Conservation (phyloP, 2,113 vertebrate species). For the Pao palembangensis region DNA sequence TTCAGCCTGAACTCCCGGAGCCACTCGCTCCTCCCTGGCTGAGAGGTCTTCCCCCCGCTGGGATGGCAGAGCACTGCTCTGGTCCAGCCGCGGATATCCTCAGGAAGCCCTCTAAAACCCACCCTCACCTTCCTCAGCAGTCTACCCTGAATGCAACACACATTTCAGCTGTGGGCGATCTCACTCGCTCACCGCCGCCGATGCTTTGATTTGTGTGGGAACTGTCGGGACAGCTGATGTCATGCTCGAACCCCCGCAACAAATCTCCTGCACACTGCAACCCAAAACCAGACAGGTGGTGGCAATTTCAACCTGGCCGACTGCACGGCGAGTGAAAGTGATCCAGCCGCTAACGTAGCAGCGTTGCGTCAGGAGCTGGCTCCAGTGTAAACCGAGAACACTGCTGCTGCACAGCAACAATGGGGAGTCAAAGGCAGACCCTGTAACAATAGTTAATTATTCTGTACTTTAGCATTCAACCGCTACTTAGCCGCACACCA, state of each 20-base stretch:
- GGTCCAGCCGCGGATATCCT: constrained; percentile 66
- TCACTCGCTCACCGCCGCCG: too few relatives aligned
- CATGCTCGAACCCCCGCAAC: not conserved
- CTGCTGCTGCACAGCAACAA: constrained; percentile 34
- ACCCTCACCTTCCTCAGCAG: constrained; percentile 48
- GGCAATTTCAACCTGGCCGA: constrained; percentile 12
- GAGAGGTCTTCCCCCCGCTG: too few relatives aligned
- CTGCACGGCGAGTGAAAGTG: constrained; percentile 36
- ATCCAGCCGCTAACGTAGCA: constrained; percentile 19
- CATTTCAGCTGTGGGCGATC: too few relatives aligned
- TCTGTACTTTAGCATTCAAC: constrained; percentile 22
- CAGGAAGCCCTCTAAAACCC: constrained; percentile 63
- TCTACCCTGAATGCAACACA: constrained; percentile 1
- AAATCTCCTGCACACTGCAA: constrained; percentile 2
- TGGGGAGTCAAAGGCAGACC: constrained; percentile 22
- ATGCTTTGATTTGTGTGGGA: constrained; percentile 1
- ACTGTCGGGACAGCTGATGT: constrained; percentile 1
- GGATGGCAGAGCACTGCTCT: constrained; percentile 42
- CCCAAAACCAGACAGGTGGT: constrained; percentile 15
- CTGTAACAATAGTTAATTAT: constrained; percentile 40
- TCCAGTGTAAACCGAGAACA: constrained; percentile 39
- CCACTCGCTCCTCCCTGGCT: constrained; percentile 15
- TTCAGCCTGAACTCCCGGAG: too few relatives aligned
- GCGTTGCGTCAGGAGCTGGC: constrained; percentile 49
- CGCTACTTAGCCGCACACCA: constrained; percentile 14